phyloP scores from a whole-genome alignment of 1,140 invertebrate genomes.

The Paracyclopina nana region DNA sequence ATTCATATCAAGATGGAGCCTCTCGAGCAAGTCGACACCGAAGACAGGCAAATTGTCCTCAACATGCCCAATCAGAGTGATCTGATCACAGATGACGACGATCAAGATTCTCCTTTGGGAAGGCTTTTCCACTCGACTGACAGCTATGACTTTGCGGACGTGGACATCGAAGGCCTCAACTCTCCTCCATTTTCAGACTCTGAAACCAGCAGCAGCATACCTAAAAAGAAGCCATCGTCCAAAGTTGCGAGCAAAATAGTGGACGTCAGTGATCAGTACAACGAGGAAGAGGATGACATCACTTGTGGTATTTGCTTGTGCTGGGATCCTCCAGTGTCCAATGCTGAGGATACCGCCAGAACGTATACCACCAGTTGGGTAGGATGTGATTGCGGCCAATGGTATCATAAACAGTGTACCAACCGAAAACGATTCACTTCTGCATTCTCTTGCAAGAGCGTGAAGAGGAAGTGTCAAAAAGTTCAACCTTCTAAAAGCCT shows the following conservation, averaged over 20 bases:
- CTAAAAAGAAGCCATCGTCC: no score
- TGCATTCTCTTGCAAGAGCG: conserved; percentile 3
- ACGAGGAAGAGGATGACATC: conserved; percentile 2
- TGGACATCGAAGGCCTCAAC: no score
- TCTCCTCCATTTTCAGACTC: no score
- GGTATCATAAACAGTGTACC: conserved; percentile 11
- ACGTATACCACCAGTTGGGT: conserved; percentile 7
- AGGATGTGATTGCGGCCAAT: conserved; percentile 9
- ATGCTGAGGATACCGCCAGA: background rate
- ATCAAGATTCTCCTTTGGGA: no score
- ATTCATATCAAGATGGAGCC: background rate
- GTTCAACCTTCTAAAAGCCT: no score
- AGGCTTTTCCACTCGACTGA: no score
- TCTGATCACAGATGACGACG: no score
- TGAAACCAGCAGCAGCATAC: no score
- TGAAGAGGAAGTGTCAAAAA: conserved; percentile 8
- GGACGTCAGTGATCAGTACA: background rate
- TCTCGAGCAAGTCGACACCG: background rate
- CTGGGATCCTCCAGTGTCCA: conserved; percentile 3
- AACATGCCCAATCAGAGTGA: no score
- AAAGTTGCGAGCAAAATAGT: no score
- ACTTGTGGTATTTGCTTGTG: background rate
- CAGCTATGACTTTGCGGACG: no score
- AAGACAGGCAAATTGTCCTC: no score
- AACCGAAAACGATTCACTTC: background rate